Conservation (phyloP, 1,140 invertebrate species). For the Acromyrmex charruanus region DNA sequence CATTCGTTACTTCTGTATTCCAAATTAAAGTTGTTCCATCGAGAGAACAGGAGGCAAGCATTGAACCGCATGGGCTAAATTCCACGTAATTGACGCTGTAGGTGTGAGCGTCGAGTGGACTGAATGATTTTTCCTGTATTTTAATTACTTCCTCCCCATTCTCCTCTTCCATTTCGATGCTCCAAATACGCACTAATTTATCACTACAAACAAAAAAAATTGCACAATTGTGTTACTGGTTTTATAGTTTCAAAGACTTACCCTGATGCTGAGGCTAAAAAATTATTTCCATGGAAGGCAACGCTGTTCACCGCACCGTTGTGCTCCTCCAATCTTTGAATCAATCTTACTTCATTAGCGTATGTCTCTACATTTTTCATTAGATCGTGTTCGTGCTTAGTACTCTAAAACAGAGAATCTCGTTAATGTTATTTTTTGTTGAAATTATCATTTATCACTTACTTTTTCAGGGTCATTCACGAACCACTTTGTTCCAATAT, state of each 20-base stretch:
- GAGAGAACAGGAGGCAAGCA: conserved; percentile 91
- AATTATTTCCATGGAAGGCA: conserved; percentile 85
- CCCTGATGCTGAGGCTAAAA: conserved; percentile 88
- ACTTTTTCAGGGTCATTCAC: conserved; percentile 58
- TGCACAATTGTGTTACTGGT: not conserved
- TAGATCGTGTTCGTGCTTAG: conserved; percentile 83
- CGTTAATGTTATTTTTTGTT: conserved; percentile 1
- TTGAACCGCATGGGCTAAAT: conserved; percentile 89
- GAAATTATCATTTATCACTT: not conserved
- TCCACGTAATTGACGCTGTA: conserved; percentile 89
- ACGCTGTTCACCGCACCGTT: conserved; percentile 88
- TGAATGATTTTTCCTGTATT: conserved; percentile 85
- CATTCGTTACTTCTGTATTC: conserved; percentile 87
- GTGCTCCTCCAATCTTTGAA: conserved; percentile 87
- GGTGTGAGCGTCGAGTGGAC: conserved; percentile 88
- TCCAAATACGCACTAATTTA: conserved; percentile 87
- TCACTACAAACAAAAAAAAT: conserved; percentile 83
- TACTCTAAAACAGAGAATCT: conserved; percentile 59
- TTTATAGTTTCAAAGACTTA: conserved; percentile 75
- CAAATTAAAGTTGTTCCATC: conserved; percentile 91
- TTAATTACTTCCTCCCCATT: conserved; percentile 73
- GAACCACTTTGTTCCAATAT: conserved; percentile 59
- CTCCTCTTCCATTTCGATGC: conserved; percentile 79
- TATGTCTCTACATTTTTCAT: conserved; percentile 83
- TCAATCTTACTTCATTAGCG: conserved; percentile 83